phyloP scores from a whole-genome alignment of 2,797 vertebrate genomes.

The Sebastes oblongus region DNA sequence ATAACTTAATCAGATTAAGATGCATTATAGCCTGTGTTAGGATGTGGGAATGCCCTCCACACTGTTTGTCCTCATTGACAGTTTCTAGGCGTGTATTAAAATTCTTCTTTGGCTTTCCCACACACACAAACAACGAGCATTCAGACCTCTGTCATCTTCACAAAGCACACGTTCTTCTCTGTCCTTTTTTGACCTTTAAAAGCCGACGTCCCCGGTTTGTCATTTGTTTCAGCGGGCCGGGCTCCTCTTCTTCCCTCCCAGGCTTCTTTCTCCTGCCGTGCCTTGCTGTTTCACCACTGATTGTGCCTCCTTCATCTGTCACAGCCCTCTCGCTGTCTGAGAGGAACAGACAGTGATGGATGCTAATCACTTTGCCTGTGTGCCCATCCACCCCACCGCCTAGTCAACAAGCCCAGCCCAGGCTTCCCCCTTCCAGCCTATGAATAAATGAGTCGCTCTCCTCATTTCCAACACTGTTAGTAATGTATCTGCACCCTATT shows the following conservation, averaged over 20 bases:
- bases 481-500: neutral
- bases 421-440: slow-evolving; percentile 12
- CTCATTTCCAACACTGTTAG: neutral
- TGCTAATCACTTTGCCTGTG: slow-evolving; percentile 69
- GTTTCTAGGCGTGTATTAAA: neutral
- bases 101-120: neutral
- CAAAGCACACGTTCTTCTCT: neutral
- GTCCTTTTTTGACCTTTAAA: slow-evolving; percentile 44
- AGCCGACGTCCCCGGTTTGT: slow-evolving; percentile 19
- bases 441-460: slow-evolving; percentile 35
- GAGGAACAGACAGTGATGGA: slow-evolving; percentile 72
- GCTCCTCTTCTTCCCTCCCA: slow-evolving; percentile 9
- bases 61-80: slow-evolving; percentile 4
- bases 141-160: slow-evolving; percentile 38
- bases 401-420: slow-evolving; percentile 18
- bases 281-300: slow-evolving; percentile 51
- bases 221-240: neutral
- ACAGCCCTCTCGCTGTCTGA: slow-evolving; percentile 40
- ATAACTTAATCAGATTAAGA: neutral
- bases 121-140: neutral
- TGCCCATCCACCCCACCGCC: slow-evolving; percentile 29
- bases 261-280: slow-evolving; percentile 23
- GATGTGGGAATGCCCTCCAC: neutral
- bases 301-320: slow-evolving; percentile 62
- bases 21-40: neutral